phyloP scores from a whole-genome alignment of 2,797 vertebrate genomes.

The Rhinatrema bivittatum region DNA sequence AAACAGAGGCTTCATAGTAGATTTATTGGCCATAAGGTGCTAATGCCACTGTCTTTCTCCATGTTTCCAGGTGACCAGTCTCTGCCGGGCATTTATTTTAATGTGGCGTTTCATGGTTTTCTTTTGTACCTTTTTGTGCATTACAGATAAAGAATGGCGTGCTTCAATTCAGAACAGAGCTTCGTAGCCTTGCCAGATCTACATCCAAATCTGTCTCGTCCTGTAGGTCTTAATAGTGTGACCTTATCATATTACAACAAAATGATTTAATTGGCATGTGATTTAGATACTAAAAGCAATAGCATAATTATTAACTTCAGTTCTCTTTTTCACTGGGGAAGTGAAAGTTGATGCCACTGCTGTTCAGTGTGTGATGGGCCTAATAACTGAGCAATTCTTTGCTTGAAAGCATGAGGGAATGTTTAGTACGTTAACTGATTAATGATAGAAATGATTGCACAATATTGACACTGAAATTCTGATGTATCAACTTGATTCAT shows the following conservation, averaged over 20 bases:
- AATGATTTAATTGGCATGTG: slow-evolving; percentile 38
- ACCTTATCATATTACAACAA: slow-evolving; percentile 23
- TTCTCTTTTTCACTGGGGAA: slow-evolving; percentile 35
- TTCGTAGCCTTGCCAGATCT: slow-evolving; percentile 77
- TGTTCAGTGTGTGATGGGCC: slow-evolving; percentile 24
- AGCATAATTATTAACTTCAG: slow-evolving; percentile 29
- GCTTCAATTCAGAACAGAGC: slow-evolving; percentile 40
- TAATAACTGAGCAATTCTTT: slow-evolving; percentile 26
- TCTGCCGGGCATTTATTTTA: too few relatives aligned
- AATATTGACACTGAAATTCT: slow-evolving; percentile 41
- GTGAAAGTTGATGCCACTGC: slow-evolving; percentile 40
- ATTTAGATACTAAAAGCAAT: slow-evolving; percentile 30
- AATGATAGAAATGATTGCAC: slow-evolving; percentile 32
- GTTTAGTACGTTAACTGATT: slow-evolving; percentile 43
- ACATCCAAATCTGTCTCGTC: slow-evolving; percentile 74
- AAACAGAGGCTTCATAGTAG: too few relatives aligned
- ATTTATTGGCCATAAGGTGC: too few relatives aligned
- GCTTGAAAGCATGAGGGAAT: slow-evolving; percentile 34
- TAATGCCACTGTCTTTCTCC: too few relatives aligned
- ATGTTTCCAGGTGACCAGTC: too few relatives aligned
- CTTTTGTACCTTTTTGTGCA: neutral
- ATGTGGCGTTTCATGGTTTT: too few relatives aligned
- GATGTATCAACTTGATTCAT: too few relatives aligned
- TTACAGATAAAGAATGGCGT: slow-evolving; percentile 60
- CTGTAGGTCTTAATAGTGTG: slow-evolving; percentile 61